Percentiles rank a stretch among this genome's conserved stretches.
phyloP scores from a whole-genome alignment of 2,113 vertebrate species.

The Anoura caudifer region DNA sequence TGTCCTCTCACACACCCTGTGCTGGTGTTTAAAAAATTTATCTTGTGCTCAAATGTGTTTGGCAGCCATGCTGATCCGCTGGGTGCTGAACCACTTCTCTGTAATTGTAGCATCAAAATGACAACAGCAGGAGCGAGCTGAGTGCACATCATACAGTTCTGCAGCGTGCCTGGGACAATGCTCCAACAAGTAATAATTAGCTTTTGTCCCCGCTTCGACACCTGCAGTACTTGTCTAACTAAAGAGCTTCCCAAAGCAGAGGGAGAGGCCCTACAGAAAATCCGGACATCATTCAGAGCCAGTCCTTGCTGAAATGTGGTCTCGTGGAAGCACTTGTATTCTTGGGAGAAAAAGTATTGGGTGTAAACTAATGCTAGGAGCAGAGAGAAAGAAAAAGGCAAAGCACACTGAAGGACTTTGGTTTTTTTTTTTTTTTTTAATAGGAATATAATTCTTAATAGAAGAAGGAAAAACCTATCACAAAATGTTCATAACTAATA shows the following conservation, averaged over 20 bases:
- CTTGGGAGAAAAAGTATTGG: background rate
- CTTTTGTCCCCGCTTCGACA: background rate
- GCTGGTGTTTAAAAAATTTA: slow-evolving; percentile 38
- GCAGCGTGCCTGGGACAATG: background rate
- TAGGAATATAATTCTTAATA: background rate
- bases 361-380: background rate
- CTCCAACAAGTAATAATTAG: slow-evolving; percentile 29
- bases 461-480: background rate
- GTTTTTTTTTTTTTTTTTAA: background rate
- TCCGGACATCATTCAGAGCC: background rate
- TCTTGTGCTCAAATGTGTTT: slow-evolving; percentile 19
- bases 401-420: background rate
- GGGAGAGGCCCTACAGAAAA: background rate
- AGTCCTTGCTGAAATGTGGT: background rate
- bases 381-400: background rate
- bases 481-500: background rate
- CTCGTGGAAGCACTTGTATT: background rate
- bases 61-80: background rate
- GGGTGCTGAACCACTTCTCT: background rate
- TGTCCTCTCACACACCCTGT: slow-evolving; percentile 26
- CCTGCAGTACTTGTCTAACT: background rate
- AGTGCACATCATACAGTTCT: background rate
- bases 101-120: background rate
- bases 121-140: background rate
- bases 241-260: slow-evolving; percentile 24